Base-by-base conservation (phyloP, 1,140 invertebrate species). In the Geopemphigus sp. region DNA sequence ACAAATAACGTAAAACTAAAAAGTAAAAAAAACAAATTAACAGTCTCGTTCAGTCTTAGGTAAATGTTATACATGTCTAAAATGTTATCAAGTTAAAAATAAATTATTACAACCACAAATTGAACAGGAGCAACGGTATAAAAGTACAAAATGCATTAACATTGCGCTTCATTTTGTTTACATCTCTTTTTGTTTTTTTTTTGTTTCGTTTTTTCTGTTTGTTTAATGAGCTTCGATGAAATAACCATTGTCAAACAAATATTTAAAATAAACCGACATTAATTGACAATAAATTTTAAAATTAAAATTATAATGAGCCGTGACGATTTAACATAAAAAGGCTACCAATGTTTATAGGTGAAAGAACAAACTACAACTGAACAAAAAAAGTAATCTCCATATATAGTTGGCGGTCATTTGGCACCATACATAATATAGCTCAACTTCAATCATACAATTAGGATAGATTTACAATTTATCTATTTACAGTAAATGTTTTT, bases 21-120 rank as follows among this genome's bases (percentile, higher is more conserved):
- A 47, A 59, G n/a, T n/a, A 76, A 45, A 76, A 76, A 59, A 78
- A 59, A 76, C 11, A 56, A 76, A 61, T 78, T 59, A 78, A 78
- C 74, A 78, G 74, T 78, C 74, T 78, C 74, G 74, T 78, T 78
- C 74, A 78, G 74, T 78, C 74, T 78, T 78, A 78, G 74, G 74
- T 78, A 78, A 78, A 63, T 76, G 73, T 57, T 59, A 57, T 78
- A 78, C 74, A 78, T 50, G 5, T 63, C 74, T 63, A 78, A 78
- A 78, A 50, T 59, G 57, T 76, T 45, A 59, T 61, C 17, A 57
- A 76, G 73, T 61, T 50, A 47, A 78, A 76, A 78, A 47, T 47
- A 78, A 78, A 78, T 24, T 12, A 59, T 78, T 78, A 78, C 56
- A 78, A 78, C 74, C 56, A 24, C 39, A 50, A 78, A 47, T 63